Evolutionary conservation across 2,888 invertebrate species (phyloP).

Genomic region (Protophormia terraenovae): DNA sequence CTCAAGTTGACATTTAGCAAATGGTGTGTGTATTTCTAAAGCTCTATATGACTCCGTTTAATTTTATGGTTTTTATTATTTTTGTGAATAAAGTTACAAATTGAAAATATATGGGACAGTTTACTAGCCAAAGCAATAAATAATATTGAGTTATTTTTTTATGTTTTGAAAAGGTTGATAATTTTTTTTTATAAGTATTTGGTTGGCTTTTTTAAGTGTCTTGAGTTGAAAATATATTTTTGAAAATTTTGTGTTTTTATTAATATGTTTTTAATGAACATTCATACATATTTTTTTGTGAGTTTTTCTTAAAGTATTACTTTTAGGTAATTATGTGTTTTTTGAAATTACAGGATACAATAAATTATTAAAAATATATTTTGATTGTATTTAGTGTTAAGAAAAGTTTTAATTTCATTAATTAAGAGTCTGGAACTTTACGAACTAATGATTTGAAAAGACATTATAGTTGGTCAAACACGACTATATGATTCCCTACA

Average conservation of each 20-base stretch:
- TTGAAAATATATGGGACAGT: conserved; percentile 39
- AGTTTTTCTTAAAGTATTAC: not conserved
- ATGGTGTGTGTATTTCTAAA: not conserved
- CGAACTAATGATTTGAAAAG: no score
- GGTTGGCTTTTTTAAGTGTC: not conserved
- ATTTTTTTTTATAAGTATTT: conserved; percentile 5
- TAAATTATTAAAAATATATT: conserved; percentile 39
- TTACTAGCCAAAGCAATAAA: conserved; percentile 17
- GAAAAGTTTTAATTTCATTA: conserved; percentile 1
- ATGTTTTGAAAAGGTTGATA: conserved; percentile 11
- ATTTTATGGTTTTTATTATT: conserved; percentile 35
- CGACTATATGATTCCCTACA: no score
- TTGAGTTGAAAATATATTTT: not conserved
- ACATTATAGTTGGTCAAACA: no score
- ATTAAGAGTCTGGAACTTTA: not conserved
- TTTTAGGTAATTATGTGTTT: conserved; percentile 3
- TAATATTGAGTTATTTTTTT: conserved; percentile 4
- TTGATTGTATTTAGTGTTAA: not conserved
- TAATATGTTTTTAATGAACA: no score
- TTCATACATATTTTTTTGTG: no score
- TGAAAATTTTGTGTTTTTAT: conserved; percentile 8
- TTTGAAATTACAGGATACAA: conserved; percentile 61
- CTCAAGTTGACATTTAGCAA: conserved; percentile 60
- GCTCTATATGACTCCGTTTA: conserved; percentile 34
- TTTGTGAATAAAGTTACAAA: not conserved